Percentiles rank a stretch among this genome's conserved stretches.
phyloP scores from a whole-genome alignment of 2,113 vertebrate genomes.

The Cottus gobio region DNA sequence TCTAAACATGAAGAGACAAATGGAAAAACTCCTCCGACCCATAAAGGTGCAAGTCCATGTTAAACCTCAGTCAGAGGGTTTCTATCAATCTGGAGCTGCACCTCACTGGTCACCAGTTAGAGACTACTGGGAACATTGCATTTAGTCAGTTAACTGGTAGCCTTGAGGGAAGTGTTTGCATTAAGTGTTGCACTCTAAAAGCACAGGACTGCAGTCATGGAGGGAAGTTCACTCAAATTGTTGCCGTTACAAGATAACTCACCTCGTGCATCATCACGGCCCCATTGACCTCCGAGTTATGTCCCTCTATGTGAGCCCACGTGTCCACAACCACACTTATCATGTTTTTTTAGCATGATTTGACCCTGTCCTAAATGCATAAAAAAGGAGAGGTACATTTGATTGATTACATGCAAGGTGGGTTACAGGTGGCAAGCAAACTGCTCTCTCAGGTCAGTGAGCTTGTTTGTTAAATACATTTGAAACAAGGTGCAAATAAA shows the following conservation, averaged over 20 bases:
- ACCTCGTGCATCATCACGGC: constrained; percentile 4
- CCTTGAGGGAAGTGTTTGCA: neutral
- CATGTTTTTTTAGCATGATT: neutral
- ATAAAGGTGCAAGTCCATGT: neutral
- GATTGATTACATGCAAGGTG: constrained; percentile 41
- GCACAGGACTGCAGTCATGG: constrained; percentile 4
- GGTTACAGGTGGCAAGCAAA: too few relatives aligned
- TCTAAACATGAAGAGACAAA: neutral
- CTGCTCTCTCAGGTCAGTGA: too few relatives aligned
- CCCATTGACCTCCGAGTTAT: neutral
- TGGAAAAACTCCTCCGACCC: neutral
- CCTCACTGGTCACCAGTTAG: neutral
- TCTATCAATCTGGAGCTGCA: neutral
- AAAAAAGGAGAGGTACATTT: constrained; percentile 17
- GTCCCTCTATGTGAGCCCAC: neutral
- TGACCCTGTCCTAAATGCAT: constrained; percentile 15
- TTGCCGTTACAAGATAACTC: too few relatives aligned
- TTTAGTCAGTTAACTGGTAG: neutral
- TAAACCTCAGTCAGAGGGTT: neutral
- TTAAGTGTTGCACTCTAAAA: constrained; percentile 1
- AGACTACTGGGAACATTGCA: neutral
- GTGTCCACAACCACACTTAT: neutral
- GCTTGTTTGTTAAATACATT: constrained; percentile 40
- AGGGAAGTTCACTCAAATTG: neutral
- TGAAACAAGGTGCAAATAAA: constrained; percentile 5